Base-by-base conservation (phyloP, 1,140 invertebrate species). In the Trachymyrmex cornetzi region DNA sequence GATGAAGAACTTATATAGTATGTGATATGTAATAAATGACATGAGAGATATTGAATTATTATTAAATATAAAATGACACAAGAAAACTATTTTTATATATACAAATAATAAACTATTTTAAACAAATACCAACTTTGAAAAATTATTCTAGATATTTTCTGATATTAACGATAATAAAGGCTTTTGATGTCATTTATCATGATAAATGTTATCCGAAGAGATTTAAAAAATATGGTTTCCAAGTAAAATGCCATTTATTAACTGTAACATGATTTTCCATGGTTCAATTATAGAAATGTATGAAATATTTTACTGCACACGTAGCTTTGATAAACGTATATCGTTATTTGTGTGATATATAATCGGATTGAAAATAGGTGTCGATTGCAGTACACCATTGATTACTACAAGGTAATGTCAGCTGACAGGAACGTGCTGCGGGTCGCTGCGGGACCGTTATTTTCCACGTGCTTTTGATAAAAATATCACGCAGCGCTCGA, bases 401-500 rank as follows among this genome's bases (percentile, higher is more conserved):
- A 81, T 71, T 71, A 24, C 19, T 66, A 30, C 77, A 79, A 71
- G 30, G n/a, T 69, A 81, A 81, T 71, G 64, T 38, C 64, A 48
- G 16, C 48, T 81, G 77, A 55, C 64, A 81, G 30, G 30, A 44
- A 55, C 30, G 27, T 44, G 22, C 48, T 38, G 48, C 64, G 22
- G 30, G 30, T 81, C 48, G 30, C 64, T 16, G 27, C 44, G 14
- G 30, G 27, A 55, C 30, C 48, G n/a, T 67, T 55, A 81, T 71
- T 81, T 55, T 71, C 64, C 64, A 55, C 34, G 48, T 71, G 64
- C 77, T 69, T 81, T 81, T 71, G 64, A 81, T 81, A 55, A 71
- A 81, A 81, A 81, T 71, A 81, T 81, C 64, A 53, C 9, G 27
- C 38, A 50, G 38, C 44, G 64, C 30, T 57, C 50, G 48, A 38